Conservation (phyloP, 2,888 invertebrate species). For the Lottia gigantea region DNA sequence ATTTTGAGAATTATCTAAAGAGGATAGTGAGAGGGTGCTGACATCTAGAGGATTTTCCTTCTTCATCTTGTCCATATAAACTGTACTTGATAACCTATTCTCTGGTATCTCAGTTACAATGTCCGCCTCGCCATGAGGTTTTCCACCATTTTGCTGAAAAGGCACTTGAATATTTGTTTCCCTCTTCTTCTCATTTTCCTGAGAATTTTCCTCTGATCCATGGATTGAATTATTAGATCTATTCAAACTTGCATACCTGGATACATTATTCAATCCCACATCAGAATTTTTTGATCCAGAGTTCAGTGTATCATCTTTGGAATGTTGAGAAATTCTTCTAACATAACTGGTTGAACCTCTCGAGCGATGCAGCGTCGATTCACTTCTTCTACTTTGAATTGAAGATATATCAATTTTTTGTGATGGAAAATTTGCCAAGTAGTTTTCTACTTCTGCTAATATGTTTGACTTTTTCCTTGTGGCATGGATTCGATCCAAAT, state of each 20-base stretch:
- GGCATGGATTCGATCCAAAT: not conserved
- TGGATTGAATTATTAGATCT: not conserved
- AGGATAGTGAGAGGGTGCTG: not conserved
- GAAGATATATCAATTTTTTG: not conserved
- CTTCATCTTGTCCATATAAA: slow-evolving; percentile 27
- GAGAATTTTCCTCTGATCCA: not conserved
- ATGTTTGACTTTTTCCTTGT: not conserved
- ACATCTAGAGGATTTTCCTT: not conserved
- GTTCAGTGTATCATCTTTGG: too few species aligned
- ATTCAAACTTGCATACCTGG: too few species aligned
- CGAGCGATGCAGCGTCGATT: too few species aligned
- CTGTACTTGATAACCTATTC: slow-evolving; percentile 27
- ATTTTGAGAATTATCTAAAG: slow-evolving; percentile 21
- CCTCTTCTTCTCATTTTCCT: not conserved
- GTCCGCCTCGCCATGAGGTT: too few species aligned
- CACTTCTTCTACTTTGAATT: too few species aligned
- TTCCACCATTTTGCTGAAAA: not conserved
- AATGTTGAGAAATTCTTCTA: too few species aligned
- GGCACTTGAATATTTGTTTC: not conserved
- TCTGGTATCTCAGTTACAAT: slow-evolving; percentile 14
- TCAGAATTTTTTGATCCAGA: too few species aligned
- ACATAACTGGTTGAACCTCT: too few species aligned
- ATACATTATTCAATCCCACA: too few species aligned
- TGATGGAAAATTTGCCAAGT: not conserved
- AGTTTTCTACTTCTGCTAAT: not conserved